Evolutionary conservation across 2,888 invertebrate species (phyloP), one percentile per base, ranked within the genome.

Genomic region (Balanococcus diminutus): DNA sequence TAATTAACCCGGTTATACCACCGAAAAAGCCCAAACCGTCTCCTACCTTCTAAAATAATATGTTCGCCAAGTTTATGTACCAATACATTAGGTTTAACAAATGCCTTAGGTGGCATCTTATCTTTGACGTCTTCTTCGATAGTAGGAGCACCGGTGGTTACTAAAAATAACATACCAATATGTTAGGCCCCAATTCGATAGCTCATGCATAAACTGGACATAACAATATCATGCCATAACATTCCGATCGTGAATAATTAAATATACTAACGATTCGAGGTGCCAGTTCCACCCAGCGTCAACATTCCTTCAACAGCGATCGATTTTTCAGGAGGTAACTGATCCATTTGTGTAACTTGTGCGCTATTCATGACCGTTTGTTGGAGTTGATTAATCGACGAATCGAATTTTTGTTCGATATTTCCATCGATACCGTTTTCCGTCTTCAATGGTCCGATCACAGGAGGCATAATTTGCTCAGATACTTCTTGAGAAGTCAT

Each of bases 61-160:
- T 97, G 98, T 84, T 98, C 98, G 90, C 98, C 98, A 87, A 98
- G 98, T 31, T 98, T 96, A 90, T 98, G 98, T 0, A 98, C 98
- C 84, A 98, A 91, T 8, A 98, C 96, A 89, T 97, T 97, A 0
- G 98, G 98, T 90, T 97, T 98, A 16, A 98, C 97, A 94, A 97
- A 95, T 32, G 89, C 89, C 84, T 88, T 89, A 8, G 89, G 89
- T 19, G 32, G 90, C 87, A n/a, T 90, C 89, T 87, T 87, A 39
- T 87, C 87, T 81, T 86, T 87, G 19, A 67, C 84, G 32, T 84
- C 83, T 19, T 87, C 87, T 81, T 87, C 87, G 28, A 82, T 82
- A n/a, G 86, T 84, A 22, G 86, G 86, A 51, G 79, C 36, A n/a
- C 14, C 79, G 19, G 42, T 32, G 14, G 46, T 51, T 51, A 81